Conservation (phyloP, 2,797 vertebrate genomes). For the Ceryle rudis region DNA sequence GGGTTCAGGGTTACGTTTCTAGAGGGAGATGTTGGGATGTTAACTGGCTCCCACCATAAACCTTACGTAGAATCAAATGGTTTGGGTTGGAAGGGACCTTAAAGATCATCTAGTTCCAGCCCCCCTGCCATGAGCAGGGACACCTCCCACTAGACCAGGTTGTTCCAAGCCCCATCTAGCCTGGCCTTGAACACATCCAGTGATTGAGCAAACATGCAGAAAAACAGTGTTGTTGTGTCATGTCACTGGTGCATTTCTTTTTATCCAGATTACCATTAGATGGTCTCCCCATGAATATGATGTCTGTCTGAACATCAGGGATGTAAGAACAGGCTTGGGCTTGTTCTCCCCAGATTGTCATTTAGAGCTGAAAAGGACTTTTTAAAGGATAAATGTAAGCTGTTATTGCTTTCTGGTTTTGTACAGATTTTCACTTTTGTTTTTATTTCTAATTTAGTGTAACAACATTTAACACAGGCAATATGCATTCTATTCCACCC, state of each 20-base stretch:
- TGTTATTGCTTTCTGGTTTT: not conserved
- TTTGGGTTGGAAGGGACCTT: too few relatives aligned
- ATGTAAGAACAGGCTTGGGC: not conserved
- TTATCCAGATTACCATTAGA: not conserved
- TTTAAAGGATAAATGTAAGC: not conserved
- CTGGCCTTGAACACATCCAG: too few relatives aligned
- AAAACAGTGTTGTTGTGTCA: not conserved
- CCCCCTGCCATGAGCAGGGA: too few relatives aligned
- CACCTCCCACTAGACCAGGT: too few relatives aligned
- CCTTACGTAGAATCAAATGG: not conserved
- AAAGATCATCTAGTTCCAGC: too few relatives aligned
- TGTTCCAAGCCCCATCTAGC: too few relatives aligned
- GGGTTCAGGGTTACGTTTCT: not conserved
- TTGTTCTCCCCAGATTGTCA: conserved; percentile 1
- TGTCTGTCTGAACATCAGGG: not conserved
- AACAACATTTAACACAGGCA: not conserved
- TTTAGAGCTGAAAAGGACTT: not conserved
- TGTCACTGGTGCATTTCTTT: not conserved
- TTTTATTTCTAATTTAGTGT: not conserved
- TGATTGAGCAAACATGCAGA: not conserved
- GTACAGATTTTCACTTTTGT: not conserved
- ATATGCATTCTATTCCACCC: not conserved
- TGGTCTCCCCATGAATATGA: not conserved
- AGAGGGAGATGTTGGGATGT: not conserved
- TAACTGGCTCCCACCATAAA: not conserved